Evolutionary conservation across 2,888 invertebrate genomes (phyloP).

Genomic region (Chouioia cunea): DNA sequence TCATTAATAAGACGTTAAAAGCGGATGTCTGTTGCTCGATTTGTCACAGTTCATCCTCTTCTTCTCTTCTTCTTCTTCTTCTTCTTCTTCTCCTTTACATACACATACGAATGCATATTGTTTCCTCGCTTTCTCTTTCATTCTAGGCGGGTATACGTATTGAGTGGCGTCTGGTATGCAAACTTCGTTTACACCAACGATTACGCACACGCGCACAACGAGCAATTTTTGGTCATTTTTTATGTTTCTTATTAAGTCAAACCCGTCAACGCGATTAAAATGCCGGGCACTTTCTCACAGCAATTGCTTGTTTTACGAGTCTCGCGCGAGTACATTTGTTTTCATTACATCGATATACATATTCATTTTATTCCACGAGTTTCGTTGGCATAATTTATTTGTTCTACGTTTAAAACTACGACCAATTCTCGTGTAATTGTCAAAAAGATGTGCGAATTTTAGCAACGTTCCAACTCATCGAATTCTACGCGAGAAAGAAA

Average conservation of each 20-base stretch:
- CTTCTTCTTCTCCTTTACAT: constrained; percentile 12
- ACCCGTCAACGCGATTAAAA: constrained; percentile 37
- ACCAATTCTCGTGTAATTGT: too few species aligned
- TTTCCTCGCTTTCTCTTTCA: constrained; percentile 49
- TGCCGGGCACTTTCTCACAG: constrained; percentile 45
- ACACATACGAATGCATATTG: constrained; percentile 1
- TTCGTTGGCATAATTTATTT: too few species aligned
- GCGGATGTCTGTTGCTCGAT: constrained; percentile 21
- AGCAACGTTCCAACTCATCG: too few species aligned
- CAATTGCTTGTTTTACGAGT: constrained; percentile 41
- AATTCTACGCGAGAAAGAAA: too few species aligned
- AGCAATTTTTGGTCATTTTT: constrained; percentile 43
- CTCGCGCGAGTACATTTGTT: not conserved
- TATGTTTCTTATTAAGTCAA: constrained; percentile 26
- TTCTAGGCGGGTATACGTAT: constrained; percentile 55
- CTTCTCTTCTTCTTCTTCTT: constrained; percentile 32
- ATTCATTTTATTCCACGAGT: too few species aligned
- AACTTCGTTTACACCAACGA: constrained; percentile 54
- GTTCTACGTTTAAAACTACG: too few species aligned
- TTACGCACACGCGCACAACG: constrained; percentile 22
- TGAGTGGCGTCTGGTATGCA: constrained; percentile 65
- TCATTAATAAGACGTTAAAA: constrained; percentile 40
- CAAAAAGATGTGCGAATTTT: too few species aligned
- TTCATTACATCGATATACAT: not conserved
- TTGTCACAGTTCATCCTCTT: constrained; percentile 33